Evolutionary conservation across 2,797 vertebrate genomes (phyloP), one percentile per base, ranked within the genome.

Genomic region (Amblyraja radiata): DNA sequence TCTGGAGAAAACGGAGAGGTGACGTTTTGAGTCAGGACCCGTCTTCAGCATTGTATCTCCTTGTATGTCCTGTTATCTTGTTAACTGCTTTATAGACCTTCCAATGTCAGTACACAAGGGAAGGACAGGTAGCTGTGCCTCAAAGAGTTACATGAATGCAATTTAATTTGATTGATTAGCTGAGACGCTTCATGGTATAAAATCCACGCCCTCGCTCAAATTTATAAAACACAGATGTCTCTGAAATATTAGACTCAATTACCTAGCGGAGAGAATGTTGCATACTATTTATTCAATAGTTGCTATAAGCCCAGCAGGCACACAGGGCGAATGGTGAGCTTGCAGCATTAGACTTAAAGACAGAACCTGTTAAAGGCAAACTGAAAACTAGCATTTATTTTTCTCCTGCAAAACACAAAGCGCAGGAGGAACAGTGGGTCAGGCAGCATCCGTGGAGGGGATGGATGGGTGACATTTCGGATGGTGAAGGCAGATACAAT

Each of bases 261-360:
- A 74, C 23, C 63, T n/a, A 91, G 68, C 36, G 39, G 58, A n/a
- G 58, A 32, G 10, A 65, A 25, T 32, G 61, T 86, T 86, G 83
- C 36, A 28, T 58, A 28, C 28, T 76, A 76, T 92, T 71, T 54
- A 28, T 54, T 76, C 90, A 76, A 54, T 28, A 28, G 11, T 13
- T 92, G 54, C 73, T 54, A 68, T 68, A 88, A 88, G 76, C 90
- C 54, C 71, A 76, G 90, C 90, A 92, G 90, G 90, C 73, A 32
- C 13, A 88, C n/a, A 16, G 90, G n/a, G 36, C 36, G 71, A 74
- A 91, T n/a, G 23, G 32, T 61, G 18, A 61, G 28, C 61, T 63
- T 39, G 36, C 1, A 23, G 9, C 63, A 88, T 68, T 13, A 39
- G 9, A 90, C 18, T 39, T 68, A 6, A 54, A 92, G 68, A 74